phyloP scores from a whole-genome alignment of 2,113 vertebrate genomes.

The Percopsis transmontana region DNA sequence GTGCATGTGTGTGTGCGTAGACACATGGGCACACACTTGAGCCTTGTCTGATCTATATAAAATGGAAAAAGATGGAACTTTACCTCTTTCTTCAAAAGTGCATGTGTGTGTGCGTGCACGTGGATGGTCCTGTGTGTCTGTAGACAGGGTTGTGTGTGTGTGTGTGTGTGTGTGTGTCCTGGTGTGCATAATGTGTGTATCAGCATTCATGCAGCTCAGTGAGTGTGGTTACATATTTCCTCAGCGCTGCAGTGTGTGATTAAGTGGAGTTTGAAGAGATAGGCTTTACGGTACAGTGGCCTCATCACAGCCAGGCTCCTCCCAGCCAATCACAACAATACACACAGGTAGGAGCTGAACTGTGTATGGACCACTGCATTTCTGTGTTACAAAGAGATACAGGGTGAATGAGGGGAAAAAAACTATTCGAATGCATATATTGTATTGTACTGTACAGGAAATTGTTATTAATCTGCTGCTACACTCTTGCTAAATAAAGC shows the following conservation, averaged over 20 bases:
- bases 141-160: conserved; percentile 6
- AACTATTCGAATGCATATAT: no score
- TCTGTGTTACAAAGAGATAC: background rate
- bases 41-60: conserved; percentile 41
- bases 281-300: conserved; percentile 56
- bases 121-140: conserved; percentile 6
- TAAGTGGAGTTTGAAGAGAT: conserved; percentile 67
- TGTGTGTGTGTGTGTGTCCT: conserved; percentile 13
- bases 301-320: conserved; percentile 12
- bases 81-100: conserved; percentile 5
- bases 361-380: background rate
- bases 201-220: conserved; percentile 58
- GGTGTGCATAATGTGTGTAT: conserved; percentile 60
- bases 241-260: conserved; percentile 68
- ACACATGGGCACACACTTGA: background rate
- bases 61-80: conserved; percentile 60
- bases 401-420: no score
- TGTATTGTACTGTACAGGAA: no score
- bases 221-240: conserved; percentile 69
- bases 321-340: conserved; percentile 39
- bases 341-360: conserved; percentile 19
- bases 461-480: no score
- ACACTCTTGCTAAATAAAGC: no score
- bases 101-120: conserved; percentile 4
- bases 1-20: conserved; percentile 32